Evolutionary conservation across 2,113 vertebrate genomes (phyloP).

Genomic region (Ia io): DNA sequence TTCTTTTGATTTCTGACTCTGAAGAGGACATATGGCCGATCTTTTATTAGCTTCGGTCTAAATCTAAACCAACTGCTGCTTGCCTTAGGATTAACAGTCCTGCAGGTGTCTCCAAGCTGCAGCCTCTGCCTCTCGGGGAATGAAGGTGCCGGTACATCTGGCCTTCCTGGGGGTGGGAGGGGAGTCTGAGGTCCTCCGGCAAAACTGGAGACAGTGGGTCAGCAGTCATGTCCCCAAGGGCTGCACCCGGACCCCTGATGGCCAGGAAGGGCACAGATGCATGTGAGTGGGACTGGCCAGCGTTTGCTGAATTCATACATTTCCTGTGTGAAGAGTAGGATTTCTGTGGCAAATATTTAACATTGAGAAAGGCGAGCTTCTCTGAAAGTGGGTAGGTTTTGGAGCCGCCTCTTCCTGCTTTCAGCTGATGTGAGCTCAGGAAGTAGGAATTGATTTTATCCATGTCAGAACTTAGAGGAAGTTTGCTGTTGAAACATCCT

Average conservation of each 20-base stretch:
- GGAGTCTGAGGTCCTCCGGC: not conserved
- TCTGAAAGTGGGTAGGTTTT: not conserved
- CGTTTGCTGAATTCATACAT: not conserved
- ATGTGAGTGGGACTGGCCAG: not conserved
- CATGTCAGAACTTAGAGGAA: constrained; percentile 4
- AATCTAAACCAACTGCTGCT: not conserved
- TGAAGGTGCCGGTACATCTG: not conserved
- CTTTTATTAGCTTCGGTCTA: not conserved
- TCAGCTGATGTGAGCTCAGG: not conserved
- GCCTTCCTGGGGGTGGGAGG: not conserved
- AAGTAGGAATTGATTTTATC: constrained; percentile 34
- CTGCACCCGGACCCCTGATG: not conserved
- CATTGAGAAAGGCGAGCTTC: not conserved
- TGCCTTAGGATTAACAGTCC: not conserved
- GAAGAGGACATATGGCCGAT: not conserved
- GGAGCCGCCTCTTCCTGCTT: not conserved
- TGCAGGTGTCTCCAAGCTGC: not conserved
- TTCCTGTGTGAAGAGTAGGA: not conserved
- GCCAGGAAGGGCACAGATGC: not conserved
- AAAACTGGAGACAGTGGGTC: not conserved
- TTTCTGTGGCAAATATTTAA: constrained; percentile 8
- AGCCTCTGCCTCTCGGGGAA: not conserved
- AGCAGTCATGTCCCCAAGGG: not conserved
- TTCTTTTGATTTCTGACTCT: constrained; percentile 36
- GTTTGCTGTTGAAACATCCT: not conserved